Evolutionary conservation across 1,140 invertebrate species (phyloP), one percentile per base, ranked within the genome.

Genomic region (Caenorhabditis brenneri): DNA sequence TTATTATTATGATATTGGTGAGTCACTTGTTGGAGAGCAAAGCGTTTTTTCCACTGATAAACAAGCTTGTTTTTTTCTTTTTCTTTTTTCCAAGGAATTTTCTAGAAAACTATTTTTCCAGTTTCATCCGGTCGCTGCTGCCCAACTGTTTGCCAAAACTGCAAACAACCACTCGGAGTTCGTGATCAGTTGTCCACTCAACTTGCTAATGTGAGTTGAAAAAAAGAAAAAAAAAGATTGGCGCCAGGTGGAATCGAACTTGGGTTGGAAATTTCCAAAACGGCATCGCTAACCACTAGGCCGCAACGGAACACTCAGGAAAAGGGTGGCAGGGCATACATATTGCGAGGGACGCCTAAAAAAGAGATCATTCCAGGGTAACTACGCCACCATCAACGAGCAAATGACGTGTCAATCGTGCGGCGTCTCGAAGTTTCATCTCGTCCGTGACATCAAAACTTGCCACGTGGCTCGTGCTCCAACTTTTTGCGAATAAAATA

Each of bases 1-100:
- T 2, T 85, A 85, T 53, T 74, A 65, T 24, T 85, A 74, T 65
- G 84, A 85, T 60, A 81, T 85, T 29, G 48, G 60, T 85, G 31
- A 51, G 80, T 78, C 22, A 19, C 3, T 1, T 10, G 58, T 2
- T 31, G 33, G 9, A 51, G 58, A 6, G 39, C 31, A 2, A 51
- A n/a, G n/a, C n/a, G n/a, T n/a, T n/a, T n/a, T n/a, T n/a, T n/a
- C n/a, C n/a, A n/a, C n/a, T n/a, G n/a, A n/a, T n/a, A n/a, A n/a
- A n/a, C n/a, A n/a, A n/a, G n/a, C n/a, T n/a, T n/a, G n/a, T n/a
- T n/a, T n/a, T n/a, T n/a, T n/a, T n/a, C n/a, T n/a, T n/a, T n/a
- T n/a, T n/a, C n/a, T n/a, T n/a, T n/a, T n/a, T n/a, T n/a, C n/a
- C n/a, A n/a, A n/a, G n/a, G n/a, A n/a, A n/a, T n/a, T n/a, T n/a